Evolutionary conservation across 2,113 vertebrate species (phyloP), one percentile per base, ranked within the genome.

Genomic region (Dolichallabes microphthalmus): DNA sequence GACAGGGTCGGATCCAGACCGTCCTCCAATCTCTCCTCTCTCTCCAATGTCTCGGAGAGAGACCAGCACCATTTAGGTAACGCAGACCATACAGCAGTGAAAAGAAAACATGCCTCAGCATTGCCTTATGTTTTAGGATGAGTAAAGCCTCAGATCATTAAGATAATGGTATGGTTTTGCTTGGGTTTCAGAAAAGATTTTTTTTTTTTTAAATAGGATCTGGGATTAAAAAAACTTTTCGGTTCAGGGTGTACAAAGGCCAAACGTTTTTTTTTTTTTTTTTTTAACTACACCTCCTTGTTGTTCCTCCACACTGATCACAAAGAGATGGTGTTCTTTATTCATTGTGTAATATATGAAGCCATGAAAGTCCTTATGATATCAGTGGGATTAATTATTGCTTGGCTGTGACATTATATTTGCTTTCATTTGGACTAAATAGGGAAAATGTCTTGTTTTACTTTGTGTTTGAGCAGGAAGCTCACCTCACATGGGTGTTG

Each of bases 1-100:
- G 98, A 99, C 75, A 91, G 97, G 39, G 96, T 97, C 5, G 96
- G 97, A 86, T 99, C 97, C 58, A 95, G 96, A 85, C 98, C 98
- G 0, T 97, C 98, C 0, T 99, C 98, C 74, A 99, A 98, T 88
- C 92, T 99, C 89, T 98, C 97, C 85, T 99, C 98, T 6, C 95
- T 99, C 82, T 99, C 98, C 83, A 98, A 98, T 75, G 87, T 96
- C 22, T 99, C 98, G 0, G 98, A 99, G 90, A 94, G 97, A 87
- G 97, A 99, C 84, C 97, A 97, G 60, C 98, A 98, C 83, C 97
- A 98, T 89, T 94, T 97, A 85, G 97, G 98, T 97, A 91, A 22
- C 32, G 25, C n/a, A 61, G 15, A 6, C 25, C 52, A 75, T 8
- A 19, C 45, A 50, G 15, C 17, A 17, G n/a, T 19, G 50, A 17